Percentiles rank a stretch among this genome's conserved stretches.
These are phyloP conservation scores for Pyrgilauda ruficollis DNA, from an alignment of 2,113 vertebrate genomes.

Conservation along the genomic window DNA sequence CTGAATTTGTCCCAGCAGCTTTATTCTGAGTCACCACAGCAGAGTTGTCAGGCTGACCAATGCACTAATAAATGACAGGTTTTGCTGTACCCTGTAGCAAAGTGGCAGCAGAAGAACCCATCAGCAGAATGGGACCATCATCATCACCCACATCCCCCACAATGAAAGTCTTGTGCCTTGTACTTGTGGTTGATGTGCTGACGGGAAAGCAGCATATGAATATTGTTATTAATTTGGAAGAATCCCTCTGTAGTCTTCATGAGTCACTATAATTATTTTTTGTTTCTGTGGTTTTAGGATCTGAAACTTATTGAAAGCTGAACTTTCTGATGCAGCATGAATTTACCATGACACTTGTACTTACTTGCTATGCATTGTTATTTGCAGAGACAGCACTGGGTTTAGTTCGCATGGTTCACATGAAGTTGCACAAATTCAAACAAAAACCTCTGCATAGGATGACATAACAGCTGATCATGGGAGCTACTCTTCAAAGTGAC, in stretches of 20 bases:
- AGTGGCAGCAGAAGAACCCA: not conserved
- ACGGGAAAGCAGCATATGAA: not conserved
- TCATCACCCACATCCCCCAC: not conserved
- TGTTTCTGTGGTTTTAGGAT: slow-evolving; percentile 2
- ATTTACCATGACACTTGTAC: not conserved
- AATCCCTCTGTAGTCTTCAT: not conserved
- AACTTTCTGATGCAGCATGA: not conserved
- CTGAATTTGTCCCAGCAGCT: not conserved
- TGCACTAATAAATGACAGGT: not conserved
- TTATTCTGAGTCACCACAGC: not conserved
- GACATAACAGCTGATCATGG: not conserved
- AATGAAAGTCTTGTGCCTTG: not conserved
- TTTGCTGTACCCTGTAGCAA: not conserved
- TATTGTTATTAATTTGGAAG: not conserved
- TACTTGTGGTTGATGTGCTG: not conserved
- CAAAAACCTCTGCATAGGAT: not conserved
- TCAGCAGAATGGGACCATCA: not conserved
- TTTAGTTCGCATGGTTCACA: not conserved
- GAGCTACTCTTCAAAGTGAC: not conserved
- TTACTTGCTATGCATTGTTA: not conserved
- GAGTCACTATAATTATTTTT: not conserved
- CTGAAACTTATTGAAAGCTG: not conserved
- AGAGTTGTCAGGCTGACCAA: not conserved
- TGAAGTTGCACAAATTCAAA: not conserved
- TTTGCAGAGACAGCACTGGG: not conserved